phyloP scores from a whole-genome alignment of 1,140 invertebrate genomes.

The Chlorops oryzae region DNA sequence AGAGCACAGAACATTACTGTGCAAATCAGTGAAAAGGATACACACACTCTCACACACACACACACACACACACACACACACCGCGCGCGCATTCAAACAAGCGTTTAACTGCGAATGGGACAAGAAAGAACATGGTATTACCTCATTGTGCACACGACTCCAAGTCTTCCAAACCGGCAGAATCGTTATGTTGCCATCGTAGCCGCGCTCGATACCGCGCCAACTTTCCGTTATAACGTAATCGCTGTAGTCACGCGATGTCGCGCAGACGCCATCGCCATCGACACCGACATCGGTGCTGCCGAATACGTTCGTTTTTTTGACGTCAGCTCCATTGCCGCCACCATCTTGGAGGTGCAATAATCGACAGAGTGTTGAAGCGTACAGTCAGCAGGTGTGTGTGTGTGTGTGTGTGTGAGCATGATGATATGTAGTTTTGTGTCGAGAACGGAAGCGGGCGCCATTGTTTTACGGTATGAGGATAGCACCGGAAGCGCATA shows the following conservation, averaged over 20 bases:
- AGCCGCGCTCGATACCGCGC: constrained; percentile 45
- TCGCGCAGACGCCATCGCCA: constrained; percentile 22
- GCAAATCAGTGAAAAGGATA: no score
- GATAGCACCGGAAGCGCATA: constrained; percentile 20
- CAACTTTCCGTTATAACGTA: constrained; percentile 48
- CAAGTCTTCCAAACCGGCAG: constrained; percentile 45
- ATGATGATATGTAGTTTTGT: neutral
- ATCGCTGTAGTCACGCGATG: constrained; percentile 47
- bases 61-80: no score
- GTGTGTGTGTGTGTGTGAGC: neutral
- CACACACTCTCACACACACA: no score
- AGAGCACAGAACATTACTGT: no score
- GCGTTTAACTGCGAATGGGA: no score
- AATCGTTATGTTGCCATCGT: constrained; percentile 46
- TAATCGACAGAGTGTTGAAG: no score
- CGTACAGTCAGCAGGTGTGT: no score
- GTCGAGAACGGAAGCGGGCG: constrained; percentile 16
- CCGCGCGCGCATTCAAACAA: no score
- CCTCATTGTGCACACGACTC: constrained; percentile 47
- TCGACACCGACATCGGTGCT: no score
- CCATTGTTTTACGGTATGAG: constrained; percentile 18
- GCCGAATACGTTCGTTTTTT: no score
- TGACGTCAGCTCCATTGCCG: no score
- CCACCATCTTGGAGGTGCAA: neutral
- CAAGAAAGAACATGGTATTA: no score